Base-by-base conservation (phyloP, 2,797 vertebrate genomes). In the Malurus leucopterus region DNA sequence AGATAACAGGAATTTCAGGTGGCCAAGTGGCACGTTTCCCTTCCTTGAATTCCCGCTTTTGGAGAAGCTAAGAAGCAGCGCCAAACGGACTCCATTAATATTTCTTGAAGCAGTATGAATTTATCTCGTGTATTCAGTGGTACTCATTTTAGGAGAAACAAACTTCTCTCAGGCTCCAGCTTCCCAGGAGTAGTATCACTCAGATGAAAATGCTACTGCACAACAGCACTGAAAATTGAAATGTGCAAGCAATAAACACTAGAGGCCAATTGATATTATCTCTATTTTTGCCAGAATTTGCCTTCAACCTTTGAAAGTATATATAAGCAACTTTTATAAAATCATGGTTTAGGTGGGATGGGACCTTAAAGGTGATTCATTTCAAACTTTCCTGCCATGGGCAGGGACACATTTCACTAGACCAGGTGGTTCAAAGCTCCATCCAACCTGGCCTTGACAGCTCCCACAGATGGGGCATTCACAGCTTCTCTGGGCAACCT, bases 121-220 rank as follows among this genome's bases (percentile, higher is more conserved):
- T 80, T 49, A 6, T 30, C 13, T 77, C 32, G 26, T 0, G 0
- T 46, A 36, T 69, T 62, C 54, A 3, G 0, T 49, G 54, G 8
- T 29, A 61, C 34, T 54, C 20, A 63, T 54, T 87, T 71, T 36
- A 81, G 47, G 32, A 71, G 17, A 29, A 24, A 72, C 21, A 81
- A 50, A 43, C 24, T 38, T 80, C 23, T 70, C n/a, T 68, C 20
- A 55, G 15, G 8, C 24, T 85, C 30, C 73, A 83, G 49, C 17
- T 63, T 73, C 13, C 26, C 50, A 77, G 26, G 3, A 19, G 50
- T 57, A 67, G 38, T 7, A 16, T 73, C 27, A 21, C 13, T 51
- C 23, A 62, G 9, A 19, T 21, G 18, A 40, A 79, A 64, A 22
- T 13, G 23, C 30, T 11, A 18, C 13, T 43, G 38, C 17, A 68